Percentiles rank a stretch among this genome's conserved stretches.
Evolutionary conservation across 2,888 invertebrate species (phyloP).

Genomic region (Acrocyrtus sp.): DNA sequence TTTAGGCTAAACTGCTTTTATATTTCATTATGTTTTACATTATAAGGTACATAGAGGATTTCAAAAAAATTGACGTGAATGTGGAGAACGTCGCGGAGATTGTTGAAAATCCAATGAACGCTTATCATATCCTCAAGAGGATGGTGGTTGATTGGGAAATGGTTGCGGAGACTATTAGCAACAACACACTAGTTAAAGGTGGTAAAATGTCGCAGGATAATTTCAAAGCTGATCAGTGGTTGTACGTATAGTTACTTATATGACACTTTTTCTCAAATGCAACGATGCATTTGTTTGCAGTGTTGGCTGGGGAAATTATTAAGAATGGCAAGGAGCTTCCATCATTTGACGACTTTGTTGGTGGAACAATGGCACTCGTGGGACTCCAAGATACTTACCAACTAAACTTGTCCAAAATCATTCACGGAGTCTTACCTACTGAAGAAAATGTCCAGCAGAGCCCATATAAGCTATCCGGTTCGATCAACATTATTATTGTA

Average conservation of each 20-base stretch:
- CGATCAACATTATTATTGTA: background rate
- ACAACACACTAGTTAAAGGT: conserved; percentile 59
- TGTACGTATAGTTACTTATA: no score
- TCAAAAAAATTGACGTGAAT: conserved; percentile 50
- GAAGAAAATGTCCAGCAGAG: conserved; percentile 51
- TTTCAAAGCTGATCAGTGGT: no score
- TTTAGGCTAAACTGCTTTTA: no score
- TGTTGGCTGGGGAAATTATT: conserved; percentile 59
- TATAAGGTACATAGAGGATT: conserved; percentile 64
- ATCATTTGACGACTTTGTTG: conserved; percentile 64
- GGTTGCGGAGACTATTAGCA: conserved; percentile 62
- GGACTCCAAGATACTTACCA: conserved; percentile 64
- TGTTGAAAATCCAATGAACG: conserved; percentile 65
- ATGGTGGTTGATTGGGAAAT: conserved; percentile 65
- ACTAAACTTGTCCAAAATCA: conserved; percentile 63
- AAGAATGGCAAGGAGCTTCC: conserved; percentile 58
- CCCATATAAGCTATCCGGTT: conserved; percentile 59
- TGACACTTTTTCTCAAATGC: no score
- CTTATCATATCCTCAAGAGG: conserved; percentile 65
- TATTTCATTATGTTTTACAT: conserved; percentile 2
- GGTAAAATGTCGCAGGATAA: no score
- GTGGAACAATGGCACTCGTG: conserved; percentile 64
- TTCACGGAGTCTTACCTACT: conserved; percentile 59
- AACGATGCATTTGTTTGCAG: conserved; percentile 58
- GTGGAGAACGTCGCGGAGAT: conserved; percentile 45